Percentiles rank a stretch among this genome's conserved stretches.
phyloP scores from a whole-genome alignment of 2,797 vertebrate species.

The Coregonus ussuriensis region DNA sequence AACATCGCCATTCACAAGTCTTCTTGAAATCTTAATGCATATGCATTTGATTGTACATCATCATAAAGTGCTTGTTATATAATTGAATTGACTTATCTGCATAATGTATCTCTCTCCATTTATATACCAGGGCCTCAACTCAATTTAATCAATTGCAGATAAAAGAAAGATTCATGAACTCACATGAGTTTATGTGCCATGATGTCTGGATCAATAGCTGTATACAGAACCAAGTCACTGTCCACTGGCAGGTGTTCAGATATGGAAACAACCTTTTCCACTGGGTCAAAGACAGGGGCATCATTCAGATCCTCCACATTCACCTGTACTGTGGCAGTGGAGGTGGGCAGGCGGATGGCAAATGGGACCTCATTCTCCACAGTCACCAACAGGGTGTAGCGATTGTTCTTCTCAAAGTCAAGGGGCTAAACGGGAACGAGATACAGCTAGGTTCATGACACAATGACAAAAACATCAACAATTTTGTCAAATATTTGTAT shows the following conservation, averaged over 20 bases:
- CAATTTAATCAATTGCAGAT: too few relatives aligned
- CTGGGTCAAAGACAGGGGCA: constrained; percentile 74
- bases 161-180: background rate
- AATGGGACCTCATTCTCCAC: constrained; percentile 79
- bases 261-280: constrained; percentile 35
- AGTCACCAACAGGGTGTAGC: constrained; percentile 70
- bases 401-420: constrained; percentile 78
- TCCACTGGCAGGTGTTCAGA: constrained; percentile 59
- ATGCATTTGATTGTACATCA: background rate
- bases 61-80: background rate
- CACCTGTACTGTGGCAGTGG: constrained; percentile 79
- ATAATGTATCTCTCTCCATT: background rate
- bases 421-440: constrained; percentile 66
- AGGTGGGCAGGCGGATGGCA: constrained; percentile 56
- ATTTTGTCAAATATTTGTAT: background rate
- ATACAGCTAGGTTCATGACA: background rate
- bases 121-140: background rate
- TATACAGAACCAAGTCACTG: constrained; percentile 53
- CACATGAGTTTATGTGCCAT: constrained; percentile 59
- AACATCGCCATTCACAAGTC: too few relatives aligned
- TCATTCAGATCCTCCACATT: constrained; percentile 81
- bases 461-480: background rate
- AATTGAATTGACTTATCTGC: background rate
- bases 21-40: background rate
- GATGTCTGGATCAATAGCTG: constrained; percentile 77